Conservation (phyloP, 2,113 vertebrate species). For the Mystacornis crossleyi region DNA sequence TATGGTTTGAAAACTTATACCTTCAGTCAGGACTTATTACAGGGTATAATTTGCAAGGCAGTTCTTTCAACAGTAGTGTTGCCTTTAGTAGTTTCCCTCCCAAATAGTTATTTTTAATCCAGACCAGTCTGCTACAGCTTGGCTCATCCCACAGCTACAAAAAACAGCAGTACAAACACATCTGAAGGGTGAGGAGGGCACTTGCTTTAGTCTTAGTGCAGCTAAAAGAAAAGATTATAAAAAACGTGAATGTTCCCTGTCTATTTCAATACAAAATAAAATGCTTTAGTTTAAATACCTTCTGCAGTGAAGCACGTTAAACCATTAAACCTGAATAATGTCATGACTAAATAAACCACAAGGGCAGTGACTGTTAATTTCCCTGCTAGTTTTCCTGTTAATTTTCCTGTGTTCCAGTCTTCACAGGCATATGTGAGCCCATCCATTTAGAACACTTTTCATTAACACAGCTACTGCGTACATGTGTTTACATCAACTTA, state of each 20-base stretch:
- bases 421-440: neutral
- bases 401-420: neutral
- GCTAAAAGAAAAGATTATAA: neutral
- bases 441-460: neutral
- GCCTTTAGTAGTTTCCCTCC: neutral
- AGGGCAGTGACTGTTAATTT: neutral
- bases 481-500: neutral
- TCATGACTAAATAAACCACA: neutral
- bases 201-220: neutral
- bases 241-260: neutral
- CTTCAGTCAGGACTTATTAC: neutral
- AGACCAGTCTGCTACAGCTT: neutral
- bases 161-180: neutral
- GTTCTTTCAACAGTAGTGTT: neutral
- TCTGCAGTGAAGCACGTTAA: neutral
- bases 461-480: neutral
- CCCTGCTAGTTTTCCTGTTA: neutral
- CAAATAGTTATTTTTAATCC: neutral
- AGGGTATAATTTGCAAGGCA: neutral
- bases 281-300: neutral
- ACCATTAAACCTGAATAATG: neutral
- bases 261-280: neutral
- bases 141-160: neutral
- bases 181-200: neutral
- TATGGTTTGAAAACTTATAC: neutral